These are phyloP conservation scores for Elymnias hypermnestra DNA, from an alignment of 1,140 invertebrate species.

Conservation along the genomic window DNA sequence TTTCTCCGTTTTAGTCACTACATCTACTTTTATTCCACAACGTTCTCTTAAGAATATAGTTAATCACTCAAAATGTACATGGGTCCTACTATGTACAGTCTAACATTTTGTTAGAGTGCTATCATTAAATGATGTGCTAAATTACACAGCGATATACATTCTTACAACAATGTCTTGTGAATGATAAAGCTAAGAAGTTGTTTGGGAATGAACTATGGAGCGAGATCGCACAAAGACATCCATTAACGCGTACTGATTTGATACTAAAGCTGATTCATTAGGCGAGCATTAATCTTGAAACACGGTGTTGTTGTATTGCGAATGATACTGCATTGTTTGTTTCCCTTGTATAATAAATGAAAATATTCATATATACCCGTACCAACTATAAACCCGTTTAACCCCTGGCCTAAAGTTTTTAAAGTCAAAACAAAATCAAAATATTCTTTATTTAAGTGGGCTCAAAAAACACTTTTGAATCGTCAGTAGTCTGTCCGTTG, in stretches of 20 bases:
- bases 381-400: too few species aligned
- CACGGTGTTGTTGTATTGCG: constrained; percentile 9
- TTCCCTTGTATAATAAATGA: too few species aligned
- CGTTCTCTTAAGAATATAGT: too few species aligned
- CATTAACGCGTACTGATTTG: constrained; percentile 60
- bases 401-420: too few species aligned
- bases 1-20: too few species aligned
- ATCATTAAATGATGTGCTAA: not conserved
- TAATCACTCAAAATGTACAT: not conserved
- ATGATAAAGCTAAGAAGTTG: constrained; percentile 1
- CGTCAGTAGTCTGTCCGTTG: too few species aligned
- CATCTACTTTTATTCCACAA: too few species aligned
- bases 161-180: not conserved
- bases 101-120: not conserved
- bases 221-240: constrained; percentile 26
- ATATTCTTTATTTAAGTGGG: too few species aligned
- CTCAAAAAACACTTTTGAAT: too few species aligned
- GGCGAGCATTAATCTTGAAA: constrained; percentile 50
- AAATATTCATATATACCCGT: too few species aligned
- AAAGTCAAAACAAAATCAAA: too few species aligned
- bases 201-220: constrained; percentile 2
- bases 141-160: constrained; percentile 2
- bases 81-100: not conserved
- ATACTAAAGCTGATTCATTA: constrained; percentile 63
- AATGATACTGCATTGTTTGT: constrained; percentile 2